Percentiles rank a stretch among this genome's conserved stretches.
Evolutionary conservation across 2,797 vertebrate genomes (phyloP).

Genomic region (Sebastes dallii): DNA sequence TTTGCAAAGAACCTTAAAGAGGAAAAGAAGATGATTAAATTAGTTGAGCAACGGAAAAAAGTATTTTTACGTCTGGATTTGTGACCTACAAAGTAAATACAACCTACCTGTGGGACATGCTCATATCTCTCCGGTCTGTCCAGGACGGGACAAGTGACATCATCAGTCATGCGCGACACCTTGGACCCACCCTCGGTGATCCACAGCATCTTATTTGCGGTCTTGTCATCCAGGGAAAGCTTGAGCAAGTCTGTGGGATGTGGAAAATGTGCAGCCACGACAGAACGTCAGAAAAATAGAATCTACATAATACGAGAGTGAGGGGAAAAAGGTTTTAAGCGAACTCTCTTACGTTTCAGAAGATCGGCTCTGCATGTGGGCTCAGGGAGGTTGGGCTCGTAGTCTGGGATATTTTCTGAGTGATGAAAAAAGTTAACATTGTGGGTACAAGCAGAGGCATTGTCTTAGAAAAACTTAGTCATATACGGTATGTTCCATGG

Average conservation of each 20-base stretch:
- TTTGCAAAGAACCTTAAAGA: conserved; percentile 62
- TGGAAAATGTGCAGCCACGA: not conserved
- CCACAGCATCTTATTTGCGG: conserved; percentile 73
- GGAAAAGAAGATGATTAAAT: not conserved
- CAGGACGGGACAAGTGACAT: conserved; percentile 64
- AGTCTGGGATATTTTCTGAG: conserved; percentile 51
- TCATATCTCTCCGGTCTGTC: conserved; percentile 70
- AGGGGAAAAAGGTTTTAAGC: not conserved
- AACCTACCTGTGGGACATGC: conserved; percentile 60
- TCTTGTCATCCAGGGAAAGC: conserved; percentile 70
- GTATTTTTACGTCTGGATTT: not conserved
- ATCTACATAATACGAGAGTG: not conserved
- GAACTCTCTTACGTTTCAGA: conserved; percentile 54
- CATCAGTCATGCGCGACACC: conserved; percentile 64
- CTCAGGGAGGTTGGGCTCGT: conserved; percentile 62
- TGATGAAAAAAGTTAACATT: not conserved
- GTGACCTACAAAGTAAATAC: not conserved
- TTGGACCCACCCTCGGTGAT: conserved; percentile 60
- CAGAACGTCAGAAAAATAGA: not conserved
- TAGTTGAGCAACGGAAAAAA: not conserved
- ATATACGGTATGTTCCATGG: not conserved
- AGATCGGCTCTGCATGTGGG: conserved; percentile 69
- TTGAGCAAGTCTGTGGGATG: conserved; percentile 54
- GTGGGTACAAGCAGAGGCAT: not conserved
- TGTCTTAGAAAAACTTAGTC: not conserved